Evolutionary conservation across 2,113 vertebrate genomes (phyloP).

Genomic region (Myotis yumanensis): DNA sequence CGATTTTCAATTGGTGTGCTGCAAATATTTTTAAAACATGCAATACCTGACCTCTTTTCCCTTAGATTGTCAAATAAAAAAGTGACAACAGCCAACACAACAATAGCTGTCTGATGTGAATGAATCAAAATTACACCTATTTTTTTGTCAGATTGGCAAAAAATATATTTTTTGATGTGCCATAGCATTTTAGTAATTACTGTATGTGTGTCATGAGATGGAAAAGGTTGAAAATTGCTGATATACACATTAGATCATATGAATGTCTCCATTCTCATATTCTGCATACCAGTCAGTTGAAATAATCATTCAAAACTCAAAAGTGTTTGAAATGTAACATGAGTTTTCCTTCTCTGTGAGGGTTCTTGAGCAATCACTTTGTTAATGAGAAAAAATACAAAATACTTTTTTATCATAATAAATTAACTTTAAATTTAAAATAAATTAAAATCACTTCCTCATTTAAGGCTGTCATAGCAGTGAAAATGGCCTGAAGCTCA

Average conservation of each 20-base stretch:
- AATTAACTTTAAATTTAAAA: conserved; percentile 12
- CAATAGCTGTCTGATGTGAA: background rate
- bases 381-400: conserved; percentile 24
- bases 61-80: background rate
- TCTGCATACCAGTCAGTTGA: background rate
- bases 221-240: background rate
- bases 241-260: background rate
- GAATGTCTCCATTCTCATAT: background rate
- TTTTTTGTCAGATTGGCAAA: background rate
- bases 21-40: background rate
- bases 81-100: background rate
- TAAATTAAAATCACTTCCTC: conserved; percentile 29
- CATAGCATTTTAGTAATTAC: background rate
- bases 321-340: conserved; percentile 8
- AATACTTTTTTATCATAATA: background rate
- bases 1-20: background rate
- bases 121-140: background rate
- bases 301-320: conserved; percentile 12
- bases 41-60: background rate
- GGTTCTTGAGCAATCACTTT: conserved; percentile 64
- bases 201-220: background rate
- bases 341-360: conserved; percentile 37
- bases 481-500: conserved; percentile 29
- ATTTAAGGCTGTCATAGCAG: conserved; percentile 29
- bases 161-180: background rate